Percentiles rank a stretch among this genome's conserved stretches.
These are phyloP conservation scores for Magallana angulata DNA, from an alignment of 1,140 invertebrate genomes.

Conservation along the genomic window DNA sequence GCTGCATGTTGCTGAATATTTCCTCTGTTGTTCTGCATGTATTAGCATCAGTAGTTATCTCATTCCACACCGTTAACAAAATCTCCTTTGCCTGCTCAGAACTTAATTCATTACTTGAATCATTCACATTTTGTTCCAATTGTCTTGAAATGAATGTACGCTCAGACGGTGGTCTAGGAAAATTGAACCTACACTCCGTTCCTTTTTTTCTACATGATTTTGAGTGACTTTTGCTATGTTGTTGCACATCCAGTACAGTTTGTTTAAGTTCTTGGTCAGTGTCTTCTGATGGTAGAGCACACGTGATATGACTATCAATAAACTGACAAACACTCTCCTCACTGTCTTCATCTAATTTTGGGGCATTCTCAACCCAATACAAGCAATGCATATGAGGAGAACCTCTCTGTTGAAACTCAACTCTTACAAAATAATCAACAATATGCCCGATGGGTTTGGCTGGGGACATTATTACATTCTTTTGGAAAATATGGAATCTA, in stretches of 20 bases:
- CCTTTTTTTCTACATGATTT: slow-evolving; percentile 46
- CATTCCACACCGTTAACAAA: slow-evolving; percentile 29
- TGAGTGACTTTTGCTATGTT: slow-evolving; percentile 48
- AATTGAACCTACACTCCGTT: slow-evolving; percentile 31
- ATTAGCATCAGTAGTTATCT: neutral
- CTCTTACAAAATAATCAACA: slow-evolving; percentile 68
- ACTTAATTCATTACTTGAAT: neutral
- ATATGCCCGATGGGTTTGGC: slow-evolving; percentile 58
- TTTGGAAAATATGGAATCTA: slow-evolving; percentile 33
- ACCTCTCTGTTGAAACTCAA: slow-evolving; percentile 80
- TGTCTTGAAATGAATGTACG: slow-evolving; percentile 35
- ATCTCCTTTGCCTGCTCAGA: slow-evolving; percentile 25
- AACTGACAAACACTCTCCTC: slow-evolving; percentile 44
- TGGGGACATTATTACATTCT: slow-evolving; percentile 23
- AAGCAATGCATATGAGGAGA: slow-evolving; percentile 78
- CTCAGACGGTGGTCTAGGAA: slow-evolving; percentile 4
- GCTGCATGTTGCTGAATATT: neutral
- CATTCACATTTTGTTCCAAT: neutral
- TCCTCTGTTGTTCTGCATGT: neutral
- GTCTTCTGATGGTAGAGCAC: slow-evolving; percentile 26
- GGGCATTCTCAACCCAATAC: slow-evolving; percentile 76
- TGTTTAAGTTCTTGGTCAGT: slow-evolving; percentile 14
- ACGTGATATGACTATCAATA: slow-evolving; percentile 54
- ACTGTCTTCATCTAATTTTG: slow-evolving; percentile 56
- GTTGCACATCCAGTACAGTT: slow-evolving; percentile 31